These are phyloP conservation scores for Acanthopleura granulata DNA, from an alignment of 2,888 invertebrate genomes.

Conservation along the genomic window DNA sequence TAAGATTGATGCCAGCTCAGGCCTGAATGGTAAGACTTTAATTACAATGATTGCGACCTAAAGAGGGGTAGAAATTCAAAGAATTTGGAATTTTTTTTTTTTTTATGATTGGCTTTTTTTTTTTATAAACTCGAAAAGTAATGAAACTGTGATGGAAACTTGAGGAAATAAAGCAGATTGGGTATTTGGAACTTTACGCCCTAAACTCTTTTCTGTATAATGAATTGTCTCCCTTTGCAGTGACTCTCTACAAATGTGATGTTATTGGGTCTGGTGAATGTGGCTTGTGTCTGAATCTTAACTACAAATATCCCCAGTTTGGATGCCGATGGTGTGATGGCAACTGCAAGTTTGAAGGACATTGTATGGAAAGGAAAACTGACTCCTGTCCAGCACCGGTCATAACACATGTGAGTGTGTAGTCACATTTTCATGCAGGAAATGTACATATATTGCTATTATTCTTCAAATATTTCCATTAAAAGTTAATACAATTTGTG, in stretches of 20 bases:
- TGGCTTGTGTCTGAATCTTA: constrained; percentile 92
- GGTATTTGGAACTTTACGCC: too few relatives aligned
- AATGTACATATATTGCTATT: too few relatives aligned
- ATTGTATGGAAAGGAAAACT: constrained; percentile 74
- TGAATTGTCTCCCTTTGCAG: constrained; percentile 68
- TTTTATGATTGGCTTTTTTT: too few relatives aligned
- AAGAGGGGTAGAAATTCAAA: too few relatives aligned
- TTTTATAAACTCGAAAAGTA: too few relatives aligned
- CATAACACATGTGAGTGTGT: constrained; percentile 48
- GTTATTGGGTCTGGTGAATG: constrained; percentile 93
- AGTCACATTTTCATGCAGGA: background rate
- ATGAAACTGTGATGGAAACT: too few relatives aligned
- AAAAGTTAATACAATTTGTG: too few relatives aligned
- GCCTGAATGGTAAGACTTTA: constrained; percentile 1
- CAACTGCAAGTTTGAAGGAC: constrained; percentile 65
- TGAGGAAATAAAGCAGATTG: too few relatives aligned
- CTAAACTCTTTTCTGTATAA: too few relatives aligned
- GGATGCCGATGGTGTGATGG: constrained; percentile 98
- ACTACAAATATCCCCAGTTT: constrained; percentile 77
- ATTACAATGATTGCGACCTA: too few relatives aligned
- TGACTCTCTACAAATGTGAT: constrained; percentile 95
- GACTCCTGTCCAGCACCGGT: constrained; percentile 85
- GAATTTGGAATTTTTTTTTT: too few relatives aligned
- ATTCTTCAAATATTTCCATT: too few relatives aligned
- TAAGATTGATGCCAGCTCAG: constrained; percentile 39